These are phyloP conservation scores for Pseudopodoces humilis DNA, from an alignment of 2,113 vertebrate species.

Conservation along the genomic window DNA sequence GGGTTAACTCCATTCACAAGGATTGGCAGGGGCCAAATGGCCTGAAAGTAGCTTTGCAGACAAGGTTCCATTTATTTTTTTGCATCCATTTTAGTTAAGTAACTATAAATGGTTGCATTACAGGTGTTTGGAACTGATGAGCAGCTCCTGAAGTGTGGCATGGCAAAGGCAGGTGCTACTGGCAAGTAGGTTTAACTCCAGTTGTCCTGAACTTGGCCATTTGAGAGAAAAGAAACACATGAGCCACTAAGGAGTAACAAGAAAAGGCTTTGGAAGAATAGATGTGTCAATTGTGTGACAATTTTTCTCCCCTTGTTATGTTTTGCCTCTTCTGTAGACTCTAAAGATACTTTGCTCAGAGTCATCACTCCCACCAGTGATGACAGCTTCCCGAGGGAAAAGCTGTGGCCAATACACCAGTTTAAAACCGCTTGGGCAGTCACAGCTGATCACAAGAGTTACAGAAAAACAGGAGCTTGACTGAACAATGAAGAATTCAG, in stretches of 20 bases:
- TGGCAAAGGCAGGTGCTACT: not conserved
- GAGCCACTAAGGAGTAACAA: not conserved
- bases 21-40: not conserved
- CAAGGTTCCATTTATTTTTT: not conserved
- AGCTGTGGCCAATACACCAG: not conserved
- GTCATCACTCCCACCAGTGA: not conserved
- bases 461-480: not conserved
- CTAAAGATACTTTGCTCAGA: not conserved
- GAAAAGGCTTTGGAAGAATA: not conserved
- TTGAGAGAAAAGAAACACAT: not conserved
- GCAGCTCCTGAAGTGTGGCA: not conserved
- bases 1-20: not conserved
- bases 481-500: not conserved
- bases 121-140: not conserved
- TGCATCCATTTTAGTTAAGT: not conserved
- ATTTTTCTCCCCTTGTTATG: not conserved
- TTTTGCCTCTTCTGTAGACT: not conserved
- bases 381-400: not conserved
- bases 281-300: not conserved
- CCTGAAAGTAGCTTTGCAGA: not conserved
- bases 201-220: not conserved
- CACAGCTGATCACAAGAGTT: not conserved
- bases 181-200: not conserved
- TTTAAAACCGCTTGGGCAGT: not conserved
- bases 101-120: not conserved